phyloP scores from a whole-genome alignment of 2,797 vertebrate species.

The Podarcis lilfordi region DNA sequence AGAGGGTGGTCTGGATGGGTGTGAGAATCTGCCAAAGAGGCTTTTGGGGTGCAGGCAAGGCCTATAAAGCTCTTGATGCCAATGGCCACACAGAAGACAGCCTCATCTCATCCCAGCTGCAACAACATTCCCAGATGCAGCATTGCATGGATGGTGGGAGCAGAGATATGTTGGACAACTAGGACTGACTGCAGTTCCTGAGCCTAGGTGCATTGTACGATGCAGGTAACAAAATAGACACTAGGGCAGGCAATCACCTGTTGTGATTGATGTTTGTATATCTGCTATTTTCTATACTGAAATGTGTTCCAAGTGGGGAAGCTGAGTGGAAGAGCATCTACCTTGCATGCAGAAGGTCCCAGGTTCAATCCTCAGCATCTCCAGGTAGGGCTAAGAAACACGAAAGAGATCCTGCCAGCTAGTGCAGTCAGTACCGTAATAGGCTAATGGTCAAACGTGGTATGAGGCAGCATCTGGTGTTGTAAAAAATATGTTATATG shows the following conservation, averaged over 20 bases:
- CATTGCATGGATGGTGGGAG: too few relatives aligned
- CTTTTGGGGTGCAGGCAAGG: too few relatives aligned
- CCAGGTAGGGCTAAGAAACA: not conserved
- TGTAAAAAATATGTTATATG: not conserved
- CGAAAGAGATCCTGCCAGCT: not conserved
- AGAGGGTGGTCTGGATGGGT: too few relatives aligned
- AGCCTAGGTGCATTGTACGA: not conserved
- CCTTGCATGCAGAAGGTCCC: not conserved
- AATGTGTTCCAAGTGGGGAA: not conserved
- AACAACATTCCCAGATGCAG: too few relatives aligned
- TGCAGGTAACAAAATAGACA: not conserved
- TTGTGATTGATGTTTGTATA: not conserved
- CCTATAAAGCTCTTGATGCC: too few relatives aligned
- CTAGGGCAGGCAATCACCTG: not conserved
- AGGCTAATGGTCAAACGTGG: too few relatives aligned
- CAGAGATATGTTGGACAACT: not conserved
- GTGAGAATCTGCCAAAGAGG: too few relatives aligned
- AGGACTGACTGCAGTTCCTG: not conserved
- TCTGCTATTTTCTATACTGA: not conserved
- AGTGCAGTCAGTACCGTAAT: not conserved
- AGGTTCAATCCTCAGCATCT: not conserved
- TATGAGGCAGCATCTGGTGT: too few relatives aligned
- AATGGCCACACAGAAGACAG: too few relatives aligned
- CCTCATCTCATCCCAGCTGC: too few relatives aligned
- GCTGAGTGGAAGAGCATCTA: not conserved